Percentiles rank a stretch among this genome's conserved stretches.
phyloP scores from a whole-genome alignment of 2,888 invertebrate species.

The Apodemia hepburni region DNA sequence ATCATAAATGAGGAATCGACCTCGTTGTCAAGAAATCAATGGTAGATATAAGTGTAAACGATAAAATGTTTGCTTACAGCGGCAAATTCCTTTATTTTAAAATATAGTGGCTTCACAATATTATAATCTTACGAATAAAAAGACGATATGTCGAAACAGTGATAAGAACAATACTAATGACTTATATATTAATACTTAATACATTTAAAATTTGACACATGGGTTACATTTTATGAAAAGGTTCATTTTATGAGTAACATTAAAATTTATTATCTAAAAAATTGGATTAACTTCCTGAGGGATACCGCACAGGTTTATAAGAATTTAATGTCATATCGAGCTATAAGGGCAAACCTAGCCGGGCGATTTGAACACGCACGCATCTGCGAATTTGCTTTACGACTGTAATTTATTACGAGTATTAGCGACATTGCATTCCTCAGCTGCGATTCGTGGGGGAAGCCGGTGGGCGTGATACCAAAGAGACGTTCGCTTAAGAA shows the following conservation, averaged over 20 bases:
- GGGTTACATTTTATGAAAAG: slow-evolving; percentile 63
- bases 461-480: slow-evolving; percentile 57
- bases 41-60: slow-evolving; percentile 59
- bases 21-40: slow-evolving; percentile 60
- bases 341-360: slow-evolving; percentile 77
- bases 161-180: slow-evolving; percentile 72
- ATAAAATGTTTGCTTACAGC: slow-evolving; percentile 75
- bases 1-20: slow-evolving; percentile 64
- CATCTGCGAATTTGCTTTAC: slow-evolving; percentile 69
- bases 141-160: slow-evolving; percentile 78
- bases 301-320: slow-evolving; percentile 62
- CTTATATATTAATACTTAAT: slow-evolving; percentile 51
- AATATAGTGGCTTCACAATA: slow-evolving; percentile 79
- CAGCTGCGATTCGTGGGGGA: slow-evolving; percentile 50
- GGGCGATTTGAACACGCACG: slow-evolving; percentile 60
- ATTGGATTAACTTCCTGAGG: slow-evolving; percentile 76
- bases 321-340: slow-evolving; percentile 57
- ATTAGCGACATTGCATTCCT: slow-evolving; percentile 75
- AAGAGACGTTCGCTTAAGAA: slow-evolving; percentile 65
- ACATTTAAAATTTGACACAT: slow-evolving; percentile 68
- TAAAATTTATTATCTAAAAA: slow-evolving; percentile 49
- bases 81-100: slow-evolving; percentile 79
- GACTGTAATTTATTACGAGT: slow-evolving; percentile 26
- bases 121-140: slow-evolving; percentile 70
- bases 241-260: slow-evolving; percentile 31